Conservation (phyloP, 2,113 vertebrate species). For the Anser cygnoides region DNA sequence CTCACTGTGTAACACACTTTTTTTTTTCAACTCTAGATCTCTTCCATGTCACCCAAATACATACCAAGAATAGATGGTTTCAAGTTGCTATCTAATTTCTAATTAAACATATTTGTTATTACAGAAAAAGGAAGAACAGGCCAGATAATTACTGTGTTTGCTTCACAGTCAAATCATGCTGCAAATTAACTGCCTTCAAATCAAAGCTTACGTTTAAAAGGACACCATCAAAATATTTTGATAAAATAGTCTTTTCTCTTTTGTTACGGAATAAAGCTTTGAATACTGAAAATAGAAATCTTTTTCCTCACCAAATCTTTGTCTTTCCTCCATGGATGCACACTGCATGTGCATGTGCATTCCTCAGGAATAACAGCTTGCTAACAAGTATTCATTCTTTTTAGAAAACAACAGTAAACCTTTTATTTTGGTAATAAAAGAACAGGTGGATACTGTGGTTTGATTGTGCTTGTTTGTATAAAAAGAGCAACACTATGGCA, state of each 20-base stretch:
- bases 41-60: background rate
- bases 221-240: slow-evolving; percentile 38
- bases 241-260: slow-evolving; percentile 4
- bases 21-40: background rate
- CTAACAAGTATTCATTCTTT: background rate
- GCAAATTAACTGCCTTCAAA: slow-evolving; percentile 50
- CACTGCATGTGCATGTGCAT: background rate
- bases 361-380: background rate
- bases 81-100: slow-evolving; percentile 17
- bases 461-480: background rate
- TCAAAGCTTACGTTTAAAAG: slow-evolving; percentile 24
- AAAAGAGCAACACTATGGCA: background rate
- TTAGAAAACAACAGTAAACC: background rate
- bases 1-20: background rate
- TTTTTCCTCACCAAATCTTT: background rate
- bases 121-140: slow-evolving; percentile 2
- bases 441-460: background rate
- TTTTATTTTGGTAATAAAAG: background rate
- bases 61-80: background rate
- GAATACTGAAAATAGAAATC: background rate
- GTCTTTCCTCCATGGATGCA: background rate
- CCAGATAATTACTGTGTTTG: slow-evolving; percentile 35
- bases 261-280: background rate
- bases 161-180: slow-evolving; percentile 31
- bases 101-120: background rate